Base-by-base conservation (phyloP, 2,113 vertebrate genomes). In the Pavo muticus region DNA sequence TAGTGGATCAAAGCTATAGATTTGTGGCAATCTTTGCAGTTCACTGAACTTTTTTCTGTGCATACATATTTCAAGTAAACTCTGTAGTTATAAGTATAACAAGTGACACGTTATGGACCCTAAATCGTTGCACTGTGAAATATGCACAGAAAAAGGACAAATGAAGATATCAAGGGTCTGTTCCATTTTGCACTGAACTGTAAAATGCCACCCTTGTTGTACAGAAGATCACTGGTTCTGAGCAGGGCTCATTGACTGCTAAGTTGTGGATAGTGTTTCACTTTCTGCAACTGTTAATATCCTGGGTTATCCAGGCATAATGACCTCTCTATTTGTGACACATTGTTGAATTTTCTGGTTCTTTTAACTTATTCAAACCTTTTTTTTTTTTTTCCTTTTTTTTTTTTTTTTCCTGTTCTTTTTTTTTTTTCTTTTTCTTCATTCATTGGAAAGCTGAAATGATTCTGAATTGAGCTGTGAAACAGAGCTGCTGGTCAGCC, bases 261-360 rank as follows among this genome's bases (percentile, higher is more conserved):
- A 98, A 98, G 96, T 98, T 98, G 98, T 95, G 96, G 97, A 91
- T 97, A 98, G 97, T 96, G 96, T 98, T 98, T 98, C 97, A 98
- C 97, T 98, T 98, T 98, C 95, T 60, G 95, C 93, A 96, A 98
- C 97, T 97, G 97, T 97, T 98, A 98, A 98, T 98, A 98, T 98
- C 97, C 92, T 42, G 97, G 96, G 78, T 97, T 98, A 98, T 89
- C 97, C 98, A 98, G 98, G 97, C 98, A 98, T 98, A 98, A 98
- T 98, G 98, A 98, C 98, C 98, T 96, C 96, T 97, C 97, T 96
- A 97, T 98, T 97, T 98, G 97, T 98, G 97, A 98, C 97, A 98
- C 97, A 97, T 98, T 98, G 97, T 98, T 98, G 98, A 97, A 98
- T 98, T 98, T 98, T 98, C 97, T 98, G 98, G 98, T 98, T 98